Percentiles rank a stretch among this genome's conserved stretches.
phyloP scores from a whole-genome alignment of 2,888 invertebrate genomes.

The Drosophila birchii region DNA sequence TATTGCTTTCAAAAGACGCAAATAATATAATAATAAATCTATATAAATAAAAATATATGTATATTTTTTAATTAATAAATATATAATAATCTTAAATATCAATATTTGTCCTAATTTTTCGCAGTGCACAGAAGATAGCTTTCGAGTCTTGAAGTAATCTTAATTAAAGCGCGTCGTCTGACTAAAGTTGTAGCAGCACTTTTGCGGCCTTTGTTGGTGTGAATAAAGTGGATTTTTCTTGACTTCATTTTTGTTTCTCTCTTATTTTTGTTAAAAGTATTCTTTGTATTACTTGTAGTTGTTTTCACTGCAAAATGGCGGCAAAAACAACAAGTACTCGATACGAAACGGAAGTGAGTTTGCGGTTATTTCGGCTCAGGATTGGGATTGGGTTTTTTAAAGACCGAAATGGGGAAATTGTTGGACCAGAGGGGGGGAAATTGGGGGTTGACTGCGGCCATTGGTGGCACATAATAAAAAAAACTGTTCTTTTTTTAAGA shows the following conservation, averaged over 20 bases:
- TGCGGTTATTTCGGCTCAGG: constrained; percentile 64
- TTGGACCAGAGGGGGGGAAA: constrained; percentile 29
- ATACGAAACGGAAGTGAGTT: constrained; percentile 78
- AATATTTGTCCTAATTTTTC: neutral
- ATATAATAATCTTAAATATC: neutral
- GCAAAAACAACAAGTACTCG: constrained; percentile 48
- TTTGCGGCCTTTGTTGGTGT: constrained; percentile 20
- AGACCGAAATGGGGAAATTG: constrained; percentile 14
- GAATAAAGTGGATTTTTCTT: constrained; percentile 18
- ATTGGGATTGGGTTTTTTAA: constrained; percentile 42
- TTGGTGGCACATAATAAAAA: constrained; percentile 16
- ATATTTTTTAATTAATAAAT: too few species aligned
- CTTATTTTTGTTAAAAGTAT: constrained; percentile 10
- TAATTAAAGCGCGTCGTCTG: constrained; percentile 62
- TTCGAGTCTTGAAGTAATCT: constrained; percentile 48
- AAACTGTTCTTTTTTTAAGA: constrained; percentile 4
- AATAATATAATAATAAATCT: too few species aligned
- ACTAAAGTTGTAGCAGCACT: constrained; percentile 6
- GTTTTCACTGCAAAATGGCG: constrained; percentile 63
- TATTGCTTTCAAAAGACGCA: too few species aligned
- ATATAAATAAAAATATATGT: too few species aligned
- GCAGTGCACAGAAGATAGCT: constrained; percentile 15
- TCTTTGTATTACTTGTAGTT: constrained; percentile 12
- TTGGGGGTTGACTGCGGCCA: constrained; percentile 35
- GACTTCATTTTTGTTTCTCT: constrained; percentile 10